These are phyloP conservation scores for Benthosema pterotum DNA, from an alignment of 2,797 vertebrate species.

Conservation along the genomic window DNA sequence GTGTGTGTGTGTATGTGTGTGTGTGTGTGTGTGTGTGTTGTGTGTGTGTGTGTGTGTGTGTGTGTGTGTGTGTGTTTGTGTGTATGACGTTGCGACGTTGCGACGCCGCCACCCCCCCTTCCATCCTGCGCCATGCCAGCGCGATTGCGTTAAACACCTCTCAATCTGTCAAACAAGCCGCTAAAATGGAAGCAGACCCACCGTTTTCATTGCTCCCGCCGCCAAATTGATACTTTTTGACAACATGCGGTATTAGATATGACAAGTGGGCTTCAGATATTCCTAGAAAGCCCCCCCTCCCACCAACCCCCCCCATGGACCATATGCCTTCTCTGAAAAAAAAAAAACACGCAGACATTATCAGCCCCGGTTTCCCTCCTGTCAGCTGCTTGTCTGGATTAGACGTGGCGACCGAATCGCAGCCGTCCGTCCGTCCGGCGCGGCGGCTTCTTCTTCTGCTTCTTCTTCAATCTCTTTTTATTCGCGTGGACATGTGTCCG, in stretches of 20 bases:
- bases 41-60: slow-evolving; percentile 5
- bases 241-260: slow-evolving; percentile 72
- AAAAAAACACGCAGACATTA: slow-evolving; percentile 57
- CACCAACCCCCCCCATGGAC: too few species aligned
- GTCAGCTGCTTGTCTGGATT: slow-evolving; percentile 75
- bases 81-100: too few species aligned
- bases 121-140: slow-evolving; percentile 66
- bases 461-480: background rate
- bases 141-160: slow-evolving; percentile 79
- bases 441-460: too few species aligned
- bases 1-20: slow-evolving; percentile 20
- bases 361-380: slow-evolving; percentile 65
- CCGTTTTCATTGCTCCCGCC: slow-evolving; percentile 66
- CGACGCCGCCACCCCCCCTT: slow-evolving; percentile 34
- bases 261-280: slow-evolving; percentile 77
- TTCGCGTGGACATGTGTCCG: background rate
- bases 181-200: slow-evolving; percentile 74
- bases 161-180: slow-evolving; percentile 75
- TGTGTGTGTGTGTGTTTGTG: too few species aligned
- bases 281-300: slow-evolving; percentile 60
- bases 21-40: slow-evolving; percentile 19
- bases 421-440: too few species aligned
- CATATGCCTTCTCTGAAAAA: slow-evolving; percentile 68
- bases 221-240: slow-evolving; percentile 78
- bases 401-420: too few species aligned